A percentile compares a stretch with the other conserved stretches of the same genome.
These are phyloP conservation scores for Desoria tigrina DNA, from an alignment of 2,888 invertebrate species.

Conservation along the genomic window DNA sequence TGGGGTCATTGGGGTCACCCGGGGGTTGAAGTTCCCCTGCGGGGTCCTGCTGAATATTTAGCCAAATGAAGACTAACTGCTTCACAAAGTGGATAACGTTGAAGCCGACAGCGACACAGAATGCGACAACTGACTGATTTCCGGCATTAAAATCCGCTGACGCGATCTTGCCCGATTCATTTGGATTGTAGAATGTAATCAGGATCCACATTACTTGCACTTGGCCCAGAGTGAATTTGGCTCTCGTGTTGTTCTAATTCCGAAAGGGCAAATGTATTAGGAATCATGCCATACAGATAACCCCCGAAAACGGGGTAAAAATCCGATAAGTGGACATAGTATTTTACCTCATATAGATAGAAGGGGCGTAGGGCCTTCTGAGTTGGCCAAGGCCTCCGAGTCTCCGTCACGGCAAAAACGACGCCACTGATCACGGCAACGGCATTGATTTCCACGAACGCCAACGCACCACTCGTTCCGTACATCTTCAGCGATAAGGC, in stretches of 20 bases:
- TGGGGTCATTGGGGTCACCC: too few relatives aligned
- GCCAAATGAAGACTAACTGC: neutral
- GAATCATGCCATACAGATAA: neutral
- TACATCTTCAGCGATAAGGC: conserved; percentile 10
- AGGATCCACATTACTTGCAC: conserved; percentile 10
- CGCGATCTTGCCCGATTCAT: neutral
- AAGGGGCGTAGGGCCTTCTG: neutral
- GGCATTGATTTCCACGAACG: neutral
- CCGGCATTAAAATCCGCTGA: neutral
- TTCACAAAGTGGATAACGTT: conserved; percentile 7
- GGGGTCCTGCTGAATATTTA: too few relatives aligned
- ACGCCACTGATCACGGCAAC: conserved; percentile 6
- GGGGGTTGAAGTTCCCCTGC: too few relatives aligned
- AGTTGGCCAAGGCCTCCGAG: conserved; percentile 13
- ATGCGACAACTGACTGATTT: neutral
- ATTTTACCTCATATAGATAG: conserved; percentile 13
- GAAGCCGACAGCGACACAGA: conserved; percentile 12
- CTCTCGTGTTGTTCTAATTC: conserved; percentile 10
- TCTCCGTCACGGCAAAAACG: conserved; percentile 16
- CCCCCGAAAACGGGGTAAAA: too few relatives aligned
- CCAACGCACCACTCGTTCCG: neutral
- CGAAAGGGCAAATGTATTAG: too few relatives aligned
- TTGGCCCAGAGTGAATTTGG: neutral
- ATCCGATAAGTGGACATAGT: neutral
- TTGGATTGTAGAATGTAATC: conserved; percentile 1